Percentiles rank a stretch among this genome's conserved stretches.
Evolutionary conservation across 2,113 vertebrate genomes (phyloP).

Genomic region (Oenanthe melanoleuca): DNA sequence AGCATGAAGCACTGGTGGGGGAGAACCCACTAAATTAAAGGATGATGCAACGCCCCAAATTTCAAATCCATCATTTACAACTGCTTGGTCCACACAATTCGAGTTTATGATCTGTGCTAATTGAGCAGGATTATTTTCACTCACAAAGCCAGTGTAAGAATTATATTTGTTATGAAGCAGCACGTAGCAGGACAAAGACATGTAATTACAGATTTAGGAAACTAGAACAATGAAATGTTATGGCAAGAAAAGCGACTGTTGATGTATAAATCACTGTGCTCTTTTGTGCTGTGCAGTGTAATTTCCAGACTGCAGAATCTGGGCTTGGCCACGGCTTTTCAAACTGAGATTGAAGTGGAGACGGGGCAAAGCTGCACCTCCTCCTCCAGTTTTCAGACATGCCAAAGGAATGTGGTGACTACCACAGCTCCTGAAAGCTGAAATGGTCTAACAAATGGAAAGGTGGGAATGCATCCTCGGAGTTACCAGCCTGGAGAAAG

Average conservation of each 20-base stretch:
- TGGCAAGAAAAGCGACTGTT: constrained; percentile 40
- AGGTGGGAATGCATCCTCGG: background rate
- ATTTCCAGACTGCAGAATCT: constrained; percentile 18
- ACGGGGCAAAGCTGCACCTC: fast-evolving
- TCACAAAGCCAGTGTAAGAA: constrained; percentile 45
- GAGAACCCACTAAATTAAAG: background rate
- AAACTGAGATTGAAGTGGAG: background rate
- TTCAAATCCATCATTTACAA: background rate
- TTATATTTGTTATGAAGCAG: constrained; percentile 46
- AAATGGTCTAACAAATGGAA: background rate
- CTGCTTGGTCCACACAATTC: constrained; percentile 15
- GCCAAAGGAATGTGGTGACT: background rate
- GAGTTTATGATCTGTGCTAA: constrained; percentile 41
- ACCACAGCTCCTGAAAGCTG: background rate
- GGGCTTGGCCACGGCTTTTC: background rate
- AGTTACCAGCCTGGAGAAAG: background rate
- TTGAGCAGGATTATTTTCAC: constrained; percentile 35
- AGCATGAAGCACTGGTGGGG: background rate
- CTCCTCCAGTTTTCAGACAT: background rate
- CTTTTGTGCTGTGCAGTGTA: background rate
- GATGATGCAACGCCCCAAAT: background rate
- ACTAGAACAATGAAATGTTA: constrained; percentile 51
- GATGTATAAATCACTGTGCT: background rate
- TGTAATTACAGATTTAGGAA: constrained; percentile 45
- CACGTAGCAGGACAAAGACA: constrained; percentile 40